Conservation (phyloP, 2,797 vertebrate genomes). For the Neopelma chrysocephalum region DNA sequence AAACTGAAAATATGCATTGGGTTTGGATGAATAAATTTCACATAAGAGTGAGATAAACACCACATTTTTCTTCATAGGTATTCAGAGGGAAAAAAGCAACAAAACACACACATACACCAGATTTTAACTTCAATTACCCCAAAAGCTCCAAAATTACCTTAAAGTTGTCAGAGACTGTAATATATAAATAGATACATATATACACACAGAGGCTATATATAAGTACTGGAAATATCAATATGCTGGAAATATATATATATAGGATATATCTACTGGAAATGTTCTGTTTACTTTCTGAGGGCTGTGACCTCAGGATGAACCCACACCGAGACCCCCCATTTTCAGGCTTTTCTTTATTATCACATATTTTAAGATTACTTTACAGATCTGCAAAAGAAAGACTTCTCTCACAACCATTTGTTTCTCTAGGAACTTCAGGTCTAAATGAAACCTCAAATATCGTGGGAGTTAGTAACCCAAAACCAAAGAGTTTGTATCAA, state of each 20-base stretch:
- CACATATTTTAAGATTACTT: not conserved
- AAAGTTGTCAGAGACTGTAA: not conserved
- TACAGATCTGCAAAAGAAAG: not conserved
- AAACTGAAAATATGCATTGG: not conserved
- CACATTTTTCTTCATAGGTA: not conserved
- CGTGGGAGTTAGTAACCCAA: conserved; percentile 2
- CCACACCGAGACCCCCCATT: not conserved
- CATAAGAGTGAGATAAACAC: not conserved
- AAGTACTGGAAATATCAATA: not conserved
- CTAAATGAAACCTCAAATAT: conserved; percentile 35
- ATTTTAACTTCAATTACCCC: not conserved
- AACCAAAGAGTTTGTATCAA: not conserved
- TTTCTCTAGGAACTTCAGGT: conserved; percentile 33
- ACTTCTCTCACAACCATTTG: conserved; percentile 21
- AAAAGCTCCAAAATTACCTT: not conserved
- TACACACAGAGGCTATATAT: not conserved
- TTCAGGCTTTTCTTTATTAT: conserved; percentile 30
- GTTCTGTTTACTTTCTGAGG: conserved; percentile 22
- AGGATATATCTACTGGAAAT: not conserved
- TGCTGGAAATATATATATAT: not conserved
- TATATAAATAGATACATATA: not conserved
- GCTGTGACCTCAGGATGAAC: conserved; percentile 17
- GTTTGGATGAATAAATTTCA: not conserved
- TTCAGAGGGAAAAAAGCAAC: not conserved
- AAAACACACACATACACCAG: accelerated